Conservation (phyloP, 2,888 invertebrate species). For the Papilio gigon region DNA sequence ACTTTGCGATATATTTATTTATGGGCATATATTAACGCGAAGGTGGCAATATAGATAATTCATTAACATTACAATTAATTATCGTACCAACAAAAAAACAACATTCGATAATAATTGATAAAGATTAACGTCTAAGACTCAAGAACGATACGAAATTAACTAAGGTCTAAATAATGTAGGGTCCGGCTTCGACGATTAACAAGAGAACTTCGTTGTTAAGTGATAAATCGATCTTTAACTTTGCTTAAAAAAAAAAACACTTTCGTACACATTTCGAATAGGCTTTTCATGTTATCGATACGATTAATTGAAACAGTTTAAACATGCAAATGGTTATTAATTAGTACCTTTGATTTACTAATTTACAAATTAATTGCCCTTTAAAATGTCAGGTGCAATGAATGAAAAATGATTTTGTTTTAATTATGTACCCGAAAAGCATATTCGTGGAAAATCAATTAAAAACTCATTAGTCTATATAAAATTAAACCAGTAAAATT, state of each 20-base stretch:
- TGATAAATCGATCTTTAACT: slow-evolving; percentile 39
- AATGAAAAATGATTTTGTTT: slow-evolving; percentile 11
- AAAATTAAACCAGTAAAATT: not conserved
- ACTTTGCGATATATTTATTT: slow-evolving; percentile 1
- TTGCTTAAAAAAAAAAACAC: not conserved
- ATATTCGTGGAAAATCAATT: slow-evolving; percentile 9
- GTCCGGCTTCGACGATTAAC: slow-evolving; percentile 24
- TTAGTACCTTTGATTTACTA: not conserved
- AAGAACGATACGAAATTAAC: not conserved
- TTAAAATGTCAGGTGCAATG: slow-evolving; percentile 17
- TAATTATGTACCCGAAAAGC: not conserved
- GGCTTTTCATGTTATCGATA: not conserved
- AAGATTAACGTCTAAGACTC: not conserved
- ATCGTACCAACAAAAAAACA: not conserved
- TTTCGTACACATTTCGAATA: not conserved
- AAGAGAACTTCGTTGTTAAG: slow-evolving; percentile 32
- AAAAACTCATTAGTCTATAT: slow-evolving; percentile 18
- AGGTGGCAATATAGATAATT: not conserved
- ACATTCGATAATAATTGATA: not conserved
- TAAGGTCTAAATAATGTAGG: slow-evolving; percentile 11
- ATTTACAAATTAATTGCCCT: slow-evolving; percentile 7
- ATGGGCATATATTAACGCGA: not conserved
- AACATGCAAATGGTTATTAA: not conserved
- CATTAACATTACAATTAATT: not conserved
- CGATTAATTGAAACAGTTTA: not conserved